Evolutionary conservation across 1,140 invertebrate species (phyloP).

Genomic region (Solen grandis): DNA sequence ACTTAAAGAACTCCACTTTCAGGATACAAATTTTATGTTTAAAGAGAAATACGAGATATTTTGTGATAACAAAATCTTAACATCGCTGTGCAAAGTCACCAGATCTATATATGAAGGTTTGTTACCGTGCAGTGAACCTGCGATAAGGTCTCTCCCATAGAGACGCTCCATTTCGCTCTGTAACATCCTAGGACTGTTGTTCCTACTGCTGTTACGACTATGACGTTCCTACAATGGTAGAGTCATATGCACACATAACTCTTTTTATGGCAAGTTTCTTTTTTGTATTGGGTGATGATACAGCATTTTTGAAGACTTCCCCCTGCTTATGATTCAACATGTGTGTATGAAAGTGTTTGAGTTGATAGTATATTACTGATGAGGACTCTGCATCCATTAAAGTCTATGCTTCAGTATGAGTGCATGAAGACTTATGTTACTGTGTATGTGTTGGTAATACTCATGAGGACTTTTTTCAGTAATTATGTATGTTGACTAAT

Average conservation of each 20-base stretch:
- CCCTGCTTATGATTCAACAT: not conserved
- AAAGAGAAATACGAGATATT: not conserved
- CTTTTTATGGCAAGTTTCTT: not conserved
- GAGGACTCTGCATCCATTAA: not conserved
- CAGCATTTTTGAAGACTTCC: not conserved
- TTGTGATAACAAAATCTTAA: not conserved
- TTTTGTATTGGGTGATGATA: not conserved
- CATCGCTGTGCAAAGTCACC: too few relatives aligned
- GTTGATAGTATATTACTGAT: not conserved
- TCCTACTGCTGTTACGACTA: slow-evolving; percentile 22
- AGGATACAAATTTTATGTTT: not conserved
- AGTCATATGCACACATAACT: not conserved
- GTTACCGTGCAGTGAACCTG: too few relatives aligned
- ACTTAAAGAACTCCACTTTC: not conserved
- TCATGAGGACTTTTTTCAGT: not conserved
- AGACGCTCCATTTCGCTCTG: slow-evolving; percentile 36
- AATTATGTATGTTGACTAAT: not conserved
- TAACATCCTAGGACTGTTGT: slow-evolving; percentile 21
- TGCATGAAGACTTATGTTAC: not conserved
- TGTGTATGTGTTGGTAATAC: not conserved
- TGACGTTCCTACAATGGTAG: slow-evolving; percentile 32
- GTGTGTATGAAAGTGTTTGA: not conserved
- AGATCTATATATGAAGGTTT: too few relatives aligned
- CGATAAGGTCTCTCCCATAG: slow-evolving; percentile 16
- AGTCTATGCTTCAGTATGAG: too few relatives aligned